Percentiles rank a stretch among this genome's conserved stretches.
phyloP scores from a whole-genome alignment of 2,797 vertebrate species.

The Todus mexicanus region DNA sequence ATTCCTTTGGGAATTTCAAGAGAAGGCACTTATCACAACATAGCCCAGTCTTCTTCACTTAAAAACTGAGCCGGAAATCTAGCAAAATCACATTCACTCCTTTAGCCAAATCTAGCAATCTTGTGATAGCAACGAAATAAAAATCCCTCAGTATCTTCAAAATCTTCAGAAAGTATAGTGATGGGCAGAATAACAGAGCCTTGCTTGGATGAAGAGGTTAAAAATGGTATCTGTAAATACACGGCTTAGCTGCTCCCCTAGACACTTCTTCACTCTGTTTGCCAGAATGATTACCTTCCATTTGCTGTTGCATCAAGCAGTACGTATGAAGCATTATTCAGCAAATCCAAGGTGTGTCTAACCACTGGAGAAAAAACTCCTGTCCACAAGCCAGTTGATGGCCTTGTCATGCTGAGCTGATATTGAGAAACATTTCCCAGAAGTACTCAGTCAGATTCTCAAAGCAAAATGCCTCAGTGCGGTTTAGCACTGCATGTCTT shows the following conservation, averaged over 20 bases:
- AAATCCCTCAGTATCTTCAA: neutral
- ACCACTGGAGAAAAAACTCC: neutral
- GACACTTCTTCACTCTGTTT: neutral
- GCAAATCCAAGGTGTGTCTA: neutral
- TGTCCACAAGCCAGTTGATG: neutral
- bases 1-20: neutral
- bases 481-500: neutral
- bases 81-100: neutral
- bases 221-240: neutral
- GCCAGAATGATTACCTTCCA: neutral
- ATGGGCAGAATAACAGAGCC: neutral
- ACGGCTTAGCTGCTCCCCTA: neutral
- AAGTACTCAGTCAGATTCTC: neutral
- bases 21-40: neutral
- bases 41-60: neutral
- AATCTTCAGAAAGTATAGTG: neutral
- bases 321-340: neutral
- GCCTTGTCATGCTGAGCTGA: neutral
- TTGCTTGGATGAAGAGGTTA: neutral
- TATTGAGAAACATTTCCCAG: constrained; percentile 2
- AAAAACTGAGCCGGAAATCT: neutral
- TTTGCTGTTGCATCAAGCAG: neutral
- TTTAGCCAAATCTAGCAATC: neutral
- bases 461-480: neutral
- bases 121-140: neutral